Base-by-base conservation (phyloP, 2,888 invertebrate genomes). In the Hemaris fuciformis region DNA sequence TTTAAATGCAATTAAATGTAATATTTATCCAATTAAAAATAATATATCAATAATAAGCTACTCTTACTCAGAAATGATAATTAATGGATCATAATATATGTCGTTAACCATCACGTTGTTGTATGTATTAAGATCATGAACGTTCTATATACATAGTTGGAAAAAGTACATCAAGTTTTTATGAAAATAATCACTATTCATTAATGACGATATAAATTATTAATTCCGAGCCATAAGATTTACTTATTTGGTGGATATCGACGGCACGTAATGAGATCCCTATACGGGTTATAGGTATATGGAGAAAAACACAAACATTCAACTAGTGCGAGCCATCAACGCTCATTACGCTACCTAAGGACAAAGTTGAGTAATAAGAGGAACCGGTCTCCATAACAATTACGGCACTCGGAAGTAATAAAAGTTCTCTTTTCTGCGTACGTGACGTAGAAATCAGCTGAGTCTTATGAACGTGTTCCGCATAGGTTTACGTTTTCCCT, bases 341-440 rank as follows among this genome's bases (percentile, higher is more conserved):
- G 46, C 70, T 75, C 74, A 72, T 76, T 79, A 75, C 79, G 80
- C 73, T 75, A 31, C 69, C 69, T 76, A 68, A 76, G 76, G 77
- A 78, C 77, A 75, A 86, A 88, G 80, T 88, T 88, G 79, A 81
- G 87, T 85, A 87, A 87, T 86, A 85, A 85, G 87, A 75, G 76
- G 74, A 73, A 80, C 81, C 75, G 75, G 83, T 89, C 87, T 87
- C 86, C 83, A 86, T 88, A 88, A 88, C 88, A 89, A 89, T 89
- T 89, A 88, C 84, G 79, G 71, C 71, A 75, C 83, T 83, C 80
- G 85, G 87, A 87, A 86, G 88, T 88, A 88, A 89, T 89, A 89
- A 88, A 89, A 88, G 87, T 89, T 89, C 85, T 88, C 81, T 84
- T 85, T 86, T 84, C 81, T 80, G 67, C 69, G 83, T 82, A 89